A percentile compares a stretch with the other conserved stretches of the same genome.
phyloP scores from a whole-genome alignment of 2,113 vertebrate species.

The Brachypodius melanocephalos region DNA sequence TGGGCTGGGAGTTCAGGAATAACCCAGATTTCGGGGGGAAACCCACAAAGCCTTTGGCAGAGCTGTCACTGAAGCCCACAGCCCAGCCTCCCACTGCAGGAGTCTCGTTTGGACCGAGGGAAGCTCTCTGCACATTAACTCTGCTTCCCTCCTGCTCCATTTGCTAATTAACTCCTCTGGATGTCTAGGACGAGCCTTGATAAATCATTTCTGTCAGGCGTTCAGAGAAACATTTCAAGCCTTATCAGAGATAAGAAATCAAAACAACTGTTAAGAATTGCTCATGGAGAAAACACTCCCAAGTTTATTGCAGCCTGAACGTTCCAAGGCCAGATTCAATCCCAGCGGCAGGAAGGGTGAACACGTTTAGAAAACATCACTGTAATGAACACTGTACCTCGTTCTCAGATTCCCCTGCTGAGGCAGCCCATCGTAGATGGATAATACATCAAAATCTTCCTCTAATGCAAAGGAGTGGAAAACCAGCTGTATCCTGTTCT shows the following conservation, averaged over 20 bases:
- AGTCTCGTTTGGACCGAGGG: neutral
- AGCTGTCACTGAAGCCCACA: neutral
- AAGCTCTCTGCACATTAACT: neutral
- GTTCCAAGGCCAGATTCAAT: neutral
- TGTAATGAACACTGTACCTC: conserved; percentile 70
- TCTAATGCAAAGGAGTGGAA: conserved; percentile 98
- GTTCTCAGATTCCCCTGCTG: conserved; percentile 89
- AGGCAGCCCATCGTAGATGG: conserved; percentile 91
- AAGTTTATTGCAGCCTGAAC: neutral
- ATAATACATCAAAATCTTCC: conserved; percentile 96
- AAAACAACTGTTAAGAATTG: neutral
- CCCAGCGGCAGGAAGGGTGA: neutral
- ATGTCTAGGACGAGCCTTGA: neutral
- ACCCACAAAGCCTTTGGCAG: neutral
- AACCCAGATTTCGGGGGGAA: neutral
- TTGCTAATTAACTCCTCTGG: conserved; percentile 30
- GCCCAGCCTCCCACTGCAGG: neutral
- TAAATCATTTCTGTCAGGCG: neutral
- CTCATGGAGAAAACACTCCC: neutral
- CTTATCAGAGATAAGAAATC: conserved; percentile 23
- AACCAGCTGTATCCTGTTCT: conserved; percentile 96
- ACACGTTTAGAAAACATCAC: neutral
- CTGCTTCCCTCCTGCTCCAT: neutral
- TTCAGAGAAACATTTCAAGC: conserved; percentile 1
- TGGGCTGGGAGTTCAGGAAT: neutral